phyloP scores from a whole-genome alignment of 2,888 invertebrate species.

The Lysandra coridon region DNA sequence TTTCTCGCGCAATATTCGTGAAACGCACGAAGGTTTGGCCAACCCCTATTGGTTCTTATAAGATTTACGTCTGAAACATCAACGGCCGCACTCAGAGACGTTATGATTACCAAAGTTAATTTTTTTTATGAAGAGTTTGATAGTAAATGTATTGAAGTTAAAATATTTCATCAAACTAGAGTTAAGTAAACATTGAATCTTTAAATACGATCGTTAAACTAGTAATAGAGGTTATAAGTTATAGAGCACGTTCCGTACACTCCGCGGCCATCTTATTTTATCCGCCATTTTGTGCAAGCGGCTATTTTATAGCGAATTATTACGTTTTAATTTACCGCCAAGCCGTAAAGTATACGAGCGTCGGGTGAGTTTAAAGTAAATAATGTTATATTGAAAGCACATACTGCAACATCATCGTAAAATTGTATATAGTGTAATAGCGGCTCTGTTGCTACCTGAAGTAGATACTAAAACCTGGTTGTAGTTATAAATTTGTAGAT shows the following conservation, averaged over 20 bases:
- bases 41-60: no score
- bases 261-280: neutral
- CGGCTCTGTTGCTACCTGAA: neutral
- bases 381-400: neutral
- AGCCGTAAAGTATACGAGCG: slow-evolving; percentile 2
- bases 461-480: neutral
- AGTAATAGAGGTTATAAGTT: neutral
- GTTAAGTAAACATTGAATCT: neutral
- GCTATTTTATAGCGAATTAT: slow-evolving; percentile 7
- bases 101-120: no score
- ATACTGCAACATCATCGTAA: neutral
- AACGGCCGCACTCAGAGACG: no score
- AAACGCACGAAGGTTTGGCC: no score
- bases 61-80: no score
- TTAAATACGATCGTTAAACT: neutral
- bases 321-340: slow-evolving; percentile 1
- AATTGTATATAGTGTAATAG: slow-evolving; percentile 7
- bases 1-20: no score
- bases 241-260: neutral
- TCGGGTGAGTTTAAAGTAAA: neutral
- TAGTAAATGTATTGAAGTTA: no score
- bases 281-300: neutral
- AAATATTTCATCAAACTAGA: no score
- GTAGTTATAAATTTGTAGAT: neutral
- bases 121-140: no score